Evolutionary conservation across 2,888 invertebrate species (phyloP), one percentile per base, ranked within the genome.

Genomic region (Gandaritis pyraliata): DNA sequence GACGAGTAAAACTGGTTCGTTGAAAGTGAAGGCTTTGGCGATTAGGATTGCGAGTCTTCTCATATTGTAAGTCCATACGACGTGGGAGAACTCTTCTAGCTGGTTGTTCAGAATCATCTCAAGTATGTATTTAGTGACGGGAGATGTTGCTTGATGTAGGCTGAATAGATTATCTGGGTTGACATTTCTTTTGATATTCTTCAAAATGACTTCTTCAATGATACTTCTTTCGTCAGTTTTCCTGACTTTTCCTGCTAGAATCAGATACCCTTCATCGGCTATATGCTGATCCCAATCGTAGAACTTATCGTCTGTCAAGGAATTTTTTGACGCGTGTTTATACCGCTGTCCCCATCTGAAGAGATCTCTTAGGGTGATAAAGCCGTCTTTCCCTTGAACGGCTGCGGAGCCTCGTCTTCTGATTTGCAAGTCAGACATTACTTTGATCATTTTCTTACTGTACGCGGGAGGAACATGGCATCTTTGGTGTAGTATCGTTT

Each of bases 261-360:
- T 95, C 60, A 99, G 93, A 81, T 97, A 99, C 0, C 99, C 98
- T 90, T 98, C 98, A 81, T 99, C 98, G 0, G 98, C 97, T 49
- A 99, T 94, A 86, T 98, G 98, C 81, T 99, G 98, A 83, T 98
- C 97, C 98, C 98, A 99, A 86, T 99, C 98, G 77, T 98, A 98
- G 71, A 96, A 95, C 41, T 93, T 92, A 0, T 90, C 85, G 7
- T 90, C 86, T 7, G 94, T 88, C 4, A 94, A 83, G 3, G 90
- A 85, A 69, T 94, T 94, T 74, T 90, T 88, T 12, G 93, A 90
- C 2, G 96, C 96, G 29, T 95, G 92, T 62, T 96, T 95, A 84
- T 99, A 99, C 16, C 99, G 93, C 82, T 98, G 97, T 0, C 97
- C 99, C 99, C 99, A 99, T 58, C 99, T 94, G 82, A 99, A 99